Percentiles rank a stretch among this genome's conserved stretches.
Evolutionary conservation across 2,797 vertebrate genomes (phyloP).

Genomic region (Poeciliopsis turneri): DNA sequence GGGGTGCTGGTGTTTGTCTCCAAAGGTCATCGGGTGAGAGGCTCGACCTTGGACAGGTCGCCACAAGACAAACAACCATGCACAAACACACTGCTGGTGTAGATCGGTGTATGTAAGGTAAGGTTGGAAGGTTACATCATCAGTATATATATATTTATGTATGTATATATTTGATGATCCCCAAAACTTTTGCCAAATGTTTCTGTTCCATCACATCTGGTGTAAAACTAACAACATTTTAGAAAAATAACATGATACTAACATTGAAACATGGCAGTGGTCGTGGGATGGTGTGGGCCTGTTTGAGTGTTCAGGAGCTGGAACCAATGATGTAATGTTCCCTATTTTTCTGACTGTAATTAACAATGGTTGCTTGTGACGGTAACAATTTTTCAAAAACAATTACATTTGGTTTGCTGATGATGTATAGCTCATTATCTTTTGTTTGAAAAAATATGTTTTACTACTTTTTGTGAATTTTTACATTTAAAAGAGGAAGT

Average conservation of each 20-base stretch:
- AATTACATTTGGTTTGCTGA: neutral
- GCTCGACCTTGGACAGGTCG: neutral
- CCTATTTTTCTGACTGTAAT: neutral
- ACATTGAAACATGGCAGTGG: neutral
- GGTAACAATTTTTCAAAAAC: neutral
- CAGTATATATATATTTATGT: neutral
- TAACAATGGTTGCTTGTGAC: neutral
- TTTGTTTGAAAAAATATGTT: neutral
- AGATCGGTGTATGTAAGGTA: neutral
- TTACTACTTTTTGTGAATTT: neutral
- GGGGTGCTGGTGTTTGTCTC: neutral
- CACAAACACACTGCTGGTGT: conserved; percentile 39
- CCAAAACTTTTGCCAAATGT: neutral
- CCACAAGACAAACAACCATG: neutral
- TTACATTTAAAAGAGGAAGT: neutral
- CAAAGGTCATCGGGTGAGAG: neutral
- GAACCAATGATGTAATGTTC: neutral
- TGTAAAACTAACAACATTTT: neutral
- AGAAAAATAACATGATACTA: neutral
- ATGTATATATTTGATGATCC: neutral
- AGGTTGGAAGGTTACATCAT: neutral
- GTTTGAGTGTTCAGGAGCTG: neutral
- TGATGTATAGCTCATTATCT: neutral
- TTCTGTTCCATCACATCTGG: neutral
- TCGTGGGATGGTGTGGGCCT: neutral